These are phyloP conservation scores for Ambastaia sidthimunki DNA, from an alignment of 2,797 vertebrate genomes.

Conservation along the genomic window DNA sequence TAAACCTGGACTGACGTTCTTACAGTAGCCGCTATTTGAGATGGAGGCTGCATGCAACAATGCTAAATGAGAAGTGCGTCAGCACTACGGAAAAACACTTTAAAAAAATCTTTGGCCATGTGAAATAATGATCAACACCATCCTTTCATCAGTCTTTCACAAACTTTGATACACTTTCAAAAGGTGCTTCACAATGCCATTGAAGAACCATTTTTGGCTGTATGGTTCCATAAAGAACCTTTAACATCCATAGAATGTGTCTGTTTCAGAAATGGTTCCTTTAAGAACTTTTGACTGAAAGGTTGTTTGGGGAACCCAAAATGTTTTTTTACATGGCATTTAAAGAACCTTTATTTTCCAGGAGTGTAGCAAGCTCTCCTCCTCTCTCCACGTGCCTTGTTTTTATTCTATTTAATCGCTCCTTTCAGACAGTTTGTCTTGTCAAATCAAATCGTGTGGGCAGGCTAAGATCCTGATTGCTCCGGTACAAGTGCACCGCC, in stretches of 20 bases:
- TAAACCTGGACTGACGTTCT: conserved; percentile 32
- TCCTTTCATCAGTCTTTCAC: neutral
- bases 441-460: conserved; percentile 24
- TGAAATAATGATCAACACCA: neutral
- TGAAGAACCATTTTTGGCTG: too few species aligned
- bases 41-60: conserved; percentile 14
- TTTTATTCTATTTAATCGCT: neutral
- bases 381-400: neutral
- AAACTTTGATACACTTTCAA: neutral
- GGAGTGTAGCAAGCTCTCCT: neutral
- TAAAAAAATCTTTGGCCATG: neutral
- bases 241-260: too few species aligned
- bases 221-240: too few species aligned
- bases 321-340: too few species aligned
- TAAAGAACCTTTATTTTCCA: neutral
- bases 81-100: neutral
- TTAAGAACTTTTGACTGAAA: too few species aligned
- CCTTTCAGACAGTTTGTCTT: neutral
- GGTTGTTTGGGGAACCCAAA: too few species aligned
- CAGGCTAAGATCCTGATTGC: conserved; percentile 38
- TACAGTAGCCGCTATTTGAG: neutral
- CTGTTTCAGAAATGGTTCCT: too few species aligned
- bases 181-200: too few species aligned
- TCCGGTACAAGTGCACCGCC: conserved; percentile 39
- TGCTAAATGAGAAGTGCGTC: conserved; percentile 17